Base-by-base conservation (phyloP, 1,140 invertebrate species). In the Hylaeus anthracinus region DNA sequence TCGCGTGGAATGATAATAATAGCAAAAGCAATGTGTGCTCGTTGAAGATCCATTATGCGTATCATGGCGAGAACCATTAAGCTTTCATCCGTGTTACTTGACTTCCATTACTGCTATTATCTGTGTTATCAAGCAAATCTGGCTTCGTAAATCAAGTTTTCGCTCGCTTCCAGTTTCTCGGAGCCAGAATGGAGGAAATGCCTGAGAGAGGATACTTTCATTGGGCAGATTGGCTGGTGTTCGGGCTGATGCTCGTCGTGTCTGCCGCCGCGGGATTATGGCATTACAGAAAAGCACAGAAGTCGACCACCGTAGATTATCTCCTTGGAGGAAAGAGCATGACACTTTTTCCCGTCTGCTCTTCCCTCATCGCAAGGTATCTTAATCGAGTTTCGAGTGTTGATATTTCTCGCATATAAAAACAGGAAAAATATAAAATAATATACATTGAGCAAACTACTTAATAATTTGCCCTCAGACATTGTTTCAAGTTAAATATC, bases 351-450 rank as follows among this genome's bases (percentile, higher is more conserved):
- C 97, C 97, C 0, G 96, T 97, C 41, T 95, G 97, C n/a, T 96
- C 97, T 94, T 97, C 97, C 1, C 93, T 98, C 45, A 95, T 97
- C 86, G 96, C 96, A 60, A 97, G 96, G 96, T 97, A 92, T 61
- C 37, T 26, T 26, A 26, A 26, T 26, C 26, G 26, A 26, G 26
- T 26, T 26, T 26, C 45, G 45, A 8, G 5, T 48, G 5, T 48
- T 5, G 45, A 48, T 48, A 6, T 48, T 48, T 48, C 45, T 48
- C 45, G 45, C 45, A 26, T 26, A 26, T 26, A 26, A 26, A 26
- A 26, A 26, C 26, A 26, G 26, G 26, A 26, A 26, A 26, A 26
- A 26, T 26, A 26, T 26, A 26, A 26, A 26, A 26, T 26, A 26
- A 26, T 26, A 26, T 26, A 26, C 26, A 26, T 26, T 26, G 26